These are phyloP conservation scores for Phyto melanocephala DNA, from an alignment of 2,888 invertebrate genomes.

Conservation along the genomic window DNA sequence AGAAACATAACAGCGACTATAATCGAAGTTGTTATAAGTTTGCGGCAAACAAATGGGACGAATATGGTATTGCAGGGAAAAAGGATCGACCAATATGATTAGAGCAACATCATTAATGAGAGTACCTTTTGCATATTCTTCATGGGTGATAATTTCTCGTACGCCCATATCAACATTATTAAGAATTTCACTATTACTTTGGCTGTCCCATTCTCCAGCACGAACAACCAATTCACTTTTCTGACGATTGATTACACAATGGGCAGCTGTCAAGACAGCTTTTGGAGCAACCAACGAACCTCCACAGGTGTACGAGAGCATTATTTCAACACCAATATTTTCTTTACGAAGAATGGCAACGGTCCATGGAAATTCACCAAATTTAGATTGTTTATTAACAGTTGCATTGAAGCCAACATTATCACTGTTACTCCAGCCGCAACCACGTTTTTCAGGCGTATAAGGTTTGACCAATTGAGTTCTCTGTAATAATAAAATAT, in stretches of 20 bases:
- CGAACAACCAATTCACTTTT: conserved; percentile 79
- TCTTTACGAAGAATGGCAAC: conserved; percentile 78
- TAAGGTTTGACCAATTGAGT: conserved; percentile 27
- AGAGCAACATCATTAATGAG: conserved; percentile 88
- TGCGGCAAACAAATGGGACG: conserved; percentile 85
- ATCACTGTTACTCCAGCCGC: conserved; percentile 86
- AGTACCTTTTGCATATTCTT: conserved; percentile 82
- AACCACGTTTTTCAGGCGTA: conserved; percentile 77
- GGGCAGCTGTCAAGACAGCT: conserved; percentile 89
- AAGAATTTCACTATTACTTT: conserved; percentile 84
- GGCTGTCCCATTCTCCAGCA: conserved; percentile 91
- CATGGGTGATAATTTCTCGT: conserved; percentile 81
- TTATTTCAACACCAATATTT: conserved; percentile 51
- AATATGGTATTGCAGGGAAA: conserved; percentile 83
- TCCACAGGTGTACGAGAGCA: conserved; percentile 80
- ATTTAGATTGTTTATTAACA: conserved; percentile 83
- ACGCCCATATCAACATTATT: conserved; percentile 86
- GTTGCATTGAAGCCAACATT: conserved; percentile 87
- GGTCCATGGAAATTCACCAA: conserved; percentile 80
- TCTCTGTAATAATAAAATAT: conserved; percentile 17
- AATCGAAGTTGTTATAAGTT: conserved; percentile 75
- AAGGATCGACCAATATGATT: conserved; percentile 82
- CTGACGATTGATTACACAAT: conserved; percentile 81
- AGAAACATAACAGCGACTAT: conserved; percentile 72
- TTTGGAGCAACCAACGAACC: conserved; percentile 75